These are phyloP conservation scores for Cactoblastis cactorum DNA, from an alignment of 2,888 invertebrate genomes.

Conservation along the genomic window DNA sequence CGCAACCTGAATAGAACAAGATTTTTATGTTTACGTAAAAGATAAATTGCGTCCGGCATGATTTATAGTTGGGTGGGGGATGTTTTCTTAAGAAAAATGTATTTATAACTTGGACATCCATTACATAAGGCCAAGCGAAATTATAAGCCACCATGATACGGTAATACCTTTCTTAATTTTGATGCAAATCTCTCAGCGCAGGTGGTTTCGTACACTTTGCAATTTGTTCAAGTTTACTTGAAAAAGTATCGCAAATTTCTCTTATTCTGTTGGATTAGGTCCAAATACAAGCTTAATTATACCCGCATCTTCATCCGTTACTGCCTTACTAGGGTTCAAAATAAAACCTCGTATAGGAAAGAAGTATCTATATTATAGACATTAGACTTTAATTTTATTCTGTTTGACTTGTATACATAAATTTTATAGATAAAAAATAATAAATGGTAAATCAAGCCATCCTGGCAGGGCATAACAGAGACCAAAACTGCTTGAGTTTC, in stretches of 20 bases:
- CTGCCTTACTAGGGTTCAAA: too few species aligned
- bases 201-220: background rate
- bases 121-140: background rate
- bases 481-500: too few species aligned
- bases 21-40: conserved; percentile 14
- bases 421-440: too few species aligned
- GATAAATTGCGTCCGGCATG: conserved; percentile 21
- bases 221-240: conserved; percentile 10
- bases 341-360: too few species aligned
- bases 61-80: conserved; percentile 22
- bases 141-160: conserved; percentile 5
- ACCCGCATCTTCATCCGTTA: too few species aligned
- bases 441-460: too few species aligned
- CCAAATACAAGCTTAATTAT: too few species aligned
- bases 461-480: too few species aligned
- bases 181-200: conserved; percentile 4
- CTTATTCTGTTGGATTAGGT: too few species aligned
- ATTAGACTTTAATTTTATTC: too few species aligned
- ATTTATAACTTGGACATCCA: conserved; percentile 14
- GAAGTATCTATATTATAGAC: too few species aligned
- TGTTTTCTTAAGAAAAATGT: conserved; percentile 13
- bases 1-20: conserved; percentile 10
- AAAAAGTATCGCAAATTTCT: background rate
- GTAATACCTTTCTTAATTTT: conserved; percentile 12
- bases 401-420: too few species aligned